A percentile compares a stretch with the other conserved stretches of the same genome.
phyloP scores from a whole-genome alignment of 2,113 vertebrate species.

The Clupea harengus region DNA sequence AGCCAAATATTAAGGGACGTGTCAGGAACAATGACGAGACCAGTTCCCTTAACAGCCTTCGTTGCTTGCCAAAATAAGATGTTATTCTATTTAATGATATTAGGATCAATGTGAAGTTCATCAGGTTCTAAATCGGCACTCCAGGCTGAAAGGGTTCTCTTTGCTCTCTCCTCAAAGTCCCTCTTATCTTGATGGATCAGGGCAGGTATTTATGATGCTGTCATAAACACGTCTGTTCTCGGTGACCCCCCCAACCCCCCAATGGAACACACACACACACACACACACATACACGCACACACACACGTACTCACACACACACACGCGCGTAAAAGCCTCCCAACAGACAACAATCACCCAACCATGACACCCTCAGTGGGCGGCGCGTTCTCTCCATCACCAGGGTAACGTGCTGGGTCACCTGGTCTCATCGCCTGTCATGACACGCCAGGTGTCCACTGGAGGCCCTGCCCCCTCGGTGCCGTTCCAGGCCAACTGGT shows the following conservation, averaged over 20 bases:
- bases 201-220: slow-evolving; percentile 49
- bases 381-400: background rate
- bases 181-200: slow-evolving; percentile 53
- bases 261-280: background rate
- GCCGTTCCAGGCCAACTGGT: background rate
- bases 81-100: background rate
- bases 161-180: background rate
- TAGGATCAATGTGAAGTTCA: background rate
- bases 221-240: slow-evolving; percentile 43
- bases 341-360: background rate
- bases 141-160: background rate
- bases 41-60: background rate
- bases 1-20: background rate
- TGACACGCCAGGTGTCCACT: slow-evolving; percentile 1
- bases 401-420: slow-evolving; percentile 13
- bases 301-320: slow-evolving; percentile 4
- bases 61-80: background rate
- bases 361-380: background rate
- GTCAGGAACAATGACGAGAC: background rate
- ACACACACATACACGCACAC: background rate
- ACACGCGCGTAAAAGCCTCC: background rate
- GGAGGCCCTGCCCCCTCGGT: background rate
- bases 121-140: background rate
- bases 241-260: slow-evolving; percentile 22
- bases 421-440: slow-evolving; percentile 26